Evolutionary conservation across 2,888 invertebrate genomes (phyloP).

Genomic region (Argyresthia albistria): DNA sequence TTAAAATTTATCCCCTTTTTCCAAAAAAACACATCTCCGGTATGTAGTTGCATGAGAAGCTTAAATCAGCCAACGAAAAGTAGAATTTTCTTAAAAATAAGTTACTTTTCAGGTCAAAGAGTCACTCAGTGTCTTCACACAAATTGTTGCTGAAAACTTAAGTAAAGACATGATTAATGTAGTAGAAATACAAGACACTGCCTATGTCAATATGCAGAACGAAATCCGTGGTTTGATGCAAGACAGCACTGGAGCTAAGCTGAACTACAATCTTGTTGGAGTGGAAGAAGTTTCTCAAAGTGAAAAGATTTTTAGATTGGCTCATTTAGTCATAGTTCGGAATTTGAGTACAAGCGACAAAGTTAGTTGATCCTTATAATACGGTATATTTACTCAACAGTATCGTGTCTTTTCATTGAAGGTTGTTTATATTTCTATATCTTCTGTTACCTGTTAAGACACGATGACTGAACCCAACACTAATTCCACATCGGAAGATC

Average conservation of each 20-base stretch:
- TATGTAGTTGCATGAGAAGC: not conserved
- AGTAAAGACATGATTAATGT: not conserved
- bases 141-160: slow-evolving; percentile 1
- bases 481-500: too few species aligned
- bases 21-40: not conserved
- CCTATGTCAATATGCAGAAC: not conserved
- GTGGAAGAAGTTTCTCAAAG: not conserved
- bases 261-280: not conserved
- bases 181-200: not conserved
- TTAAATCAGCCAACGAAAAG: too few species aligned
- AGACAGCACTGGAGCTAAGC: not conserved
- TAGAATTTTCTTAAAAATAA: not conserved
- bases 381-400: not conserved
- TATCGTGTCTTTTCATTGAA: too few species aligned
- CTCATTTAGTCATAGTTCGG: slow-evolving; percentile 8
- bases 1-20: not conserved
- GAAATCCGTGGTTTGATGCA: not conserved
- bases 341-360: slow-evolving; percentile 8
- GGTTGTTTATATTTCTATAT: too few species aligned
- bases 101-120: not conserved
- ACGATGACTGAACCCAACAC: too few species aligned
- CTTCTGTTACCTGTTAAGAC: too few species aligned
- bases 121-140: not conserved
- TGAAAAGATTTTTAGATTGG: not conserved
- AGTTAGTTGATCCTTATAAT: slow-evolving; percentile 4